phyloP scores from a whole-genome alignment of 2,888 invertebrate species.

The Drosophila mimetica region DNA sequence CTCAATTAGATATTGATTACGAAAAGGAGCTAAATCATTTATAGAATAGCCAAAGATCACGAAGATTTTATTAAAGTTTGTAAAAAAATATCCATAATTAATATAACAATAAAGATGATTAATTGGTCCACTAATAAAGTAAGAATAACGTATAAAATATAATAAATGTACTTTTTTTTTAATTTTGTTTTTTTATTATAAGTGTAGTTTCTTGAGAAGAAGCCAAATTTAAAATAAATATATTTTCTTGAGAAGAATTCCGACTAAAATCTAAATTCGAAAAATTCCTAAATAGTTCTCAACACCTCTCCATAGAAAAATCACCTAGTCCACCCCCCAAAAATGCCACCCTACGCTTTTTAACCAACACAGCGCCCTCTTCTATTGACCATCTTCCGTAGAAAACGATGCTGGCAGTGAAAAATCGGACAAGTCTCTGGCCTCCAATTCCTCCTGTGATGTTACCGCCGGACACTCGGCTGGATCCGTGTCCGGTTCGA shows the following conservation, averaged over 20 bases:
- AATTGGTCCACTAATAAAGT: background rate
- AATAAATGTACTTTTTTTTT: no score
- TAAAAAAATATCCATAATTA: background rate
- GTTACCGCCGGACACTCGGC: slow-evolving; percentile 58
- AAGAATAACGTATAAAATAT: no score
- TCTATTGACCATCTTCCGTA: slow-evolving; percentile 68
- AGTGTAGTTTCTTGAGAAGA: no score
- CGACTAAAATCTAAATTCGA: background rate
- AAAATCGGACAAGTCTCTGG: slow-evolving; percentile 82
- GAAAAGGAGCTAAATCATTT: background rate
- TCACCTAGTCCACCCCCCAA: slow-evolving; percentile 7
- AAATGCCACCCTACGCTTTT: slow-evolving; percentile 63
- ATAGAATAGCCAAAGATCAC: background rate
- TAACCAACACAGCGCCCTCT: slow-evolving; percentile 81
- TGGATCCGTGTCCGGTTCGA: slow-evolving; percentile 41
- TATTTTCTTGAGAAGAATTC: no score
- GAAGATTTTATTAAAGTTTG: background rate
- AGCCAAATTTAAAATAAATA: no score
- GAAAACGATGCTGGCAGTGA: slow-evolving; percentile 83
- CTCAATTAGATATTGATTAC: background rate
- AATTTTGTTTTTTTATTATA: no score
- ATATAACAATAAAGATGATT: background rate
- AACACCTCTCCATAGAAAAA: background rate
- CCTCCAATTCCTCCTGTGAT: slow-evolving; percentile 71
- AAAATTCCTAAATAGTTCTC: background rate